A percentile compares a stretch with the other conserved stretches of the same genome.
Evolutionary conservation across 2,888 invertebrate genomes (phyloP).

Genomic region (Rosalia funebris): DNA sequence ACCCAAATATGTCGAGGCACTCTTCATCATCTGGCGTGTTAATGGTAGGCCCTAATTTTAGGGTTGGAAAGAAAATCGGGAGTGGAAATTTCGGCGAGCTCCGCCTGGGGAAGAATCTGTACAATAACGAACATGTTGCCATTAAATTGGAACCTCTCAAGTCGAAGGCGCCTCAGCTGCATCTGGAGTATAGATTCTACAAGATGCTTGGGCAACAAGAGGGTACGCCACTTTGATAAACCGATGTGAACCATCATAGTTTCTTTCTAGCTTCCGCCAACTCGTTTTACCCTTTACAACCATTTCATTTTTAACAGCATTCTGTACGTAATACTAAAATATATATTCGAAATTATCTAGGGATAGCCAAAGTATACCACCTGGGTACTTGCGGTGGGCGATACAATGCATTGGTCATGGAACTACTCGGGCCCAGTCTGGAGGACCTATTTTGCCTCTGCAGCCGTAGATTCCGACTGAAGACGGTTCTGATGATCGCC

Average conservation of each 20-base stretch:
- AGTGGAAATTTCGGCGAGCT: conserved; percentile 99
- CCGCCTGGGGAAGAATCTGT: conserved; percentile 98
- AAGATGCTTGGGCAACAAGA: conserved; percentile 97
- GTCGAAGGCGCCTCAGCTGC: conserved; percentile 99
- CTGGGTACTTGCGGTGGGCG: conserved; percentile 77
- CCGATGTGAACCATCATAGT: neutral
- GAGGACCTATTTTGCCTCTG: conserved; percentile 80
- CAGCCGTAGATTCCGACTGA: conserved; percentile 75
- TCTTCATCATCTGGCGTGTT: conserved; percentile 89
- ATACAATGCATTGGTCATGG: conserved; percentile 80
- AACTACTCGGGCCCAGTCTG: conserved; percentile 76
- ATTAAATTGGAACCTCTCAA: conserved; percentile 99
- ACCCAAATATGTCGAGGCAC: conserved; percentile 75
- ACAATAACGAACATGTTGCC: conserved; percentile 99
- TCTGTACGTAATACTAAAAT: no score
- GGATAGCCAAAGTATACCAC: conserved; percentile 78
- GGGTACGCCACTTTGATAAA: conserved; percentile 66
- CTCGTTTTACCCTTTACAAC: no score
- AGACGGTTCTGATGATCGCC: conserved; percentile 78
- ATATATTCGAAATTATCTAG: no score
- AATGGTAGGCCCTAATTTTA: conserved; percentile 99
- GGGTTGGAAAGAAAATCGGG: conserved; percentile 99
- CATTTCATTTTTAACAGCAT: no score
- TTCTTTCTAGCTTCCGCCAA: no score
- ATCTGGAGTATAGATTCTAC: conserved; percentile 99